Base-by-base conservation (phyloP, 1,140 invertebrate species). In the Drepana arcuata region DNA sequence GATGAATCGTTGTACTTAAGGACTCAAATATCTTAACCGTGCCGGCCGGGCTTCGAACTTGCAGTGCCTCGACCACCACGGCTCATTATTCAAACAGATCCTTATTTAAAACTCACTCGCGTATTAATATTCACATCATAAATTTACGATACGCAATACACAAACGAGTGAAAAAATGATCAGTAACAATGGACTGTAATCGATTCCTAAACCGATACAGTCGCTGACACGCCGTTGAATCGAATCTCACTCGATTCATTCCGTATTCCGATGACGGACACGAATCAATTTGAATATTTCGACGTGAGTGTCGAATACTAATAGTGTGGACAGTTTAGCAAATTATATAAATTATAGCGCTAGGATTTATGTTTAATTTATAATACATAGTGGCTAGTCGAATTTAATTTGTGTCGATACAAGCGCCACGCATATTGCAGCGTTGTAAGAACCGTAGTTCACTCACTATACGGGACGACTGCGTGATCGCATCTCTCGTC, bases 211-310 rank as follows among this genome's bases (percentile, higher is more conserved):
- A 50, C 11, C 30, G 35, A 35, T 34, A 42, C 27, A 34, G 28
- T 29, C 46, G 25, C 47, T 45, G 42, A 45, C 40, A 36, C 36
- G 32, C 26, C 36, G 34, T 29, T 43, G 34, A 45, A 36, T 42
- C 40, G 37, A 40, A 41, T 43, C 37, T 18, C 30, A 38, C 24
- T 29, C 53, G 45, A 57, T 54, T 49, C 45, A 40, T 53, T 59
- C 21, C 27, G 61, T 64, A 72, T 70, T 61, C 69, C 41, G 46
- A 53, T 55, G 49, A 53, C 55, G 50, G 30, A 52, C 50, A 53
- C 62, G 58, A 69, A 57, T 64, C 53, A 54, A 69, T 75, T 75
- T 73, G 69, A 75, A 75, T 75, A 75, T 69, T 67, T 67, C 50
- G 51, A 62, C 45, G 54, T 51, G 55, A 55, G 38, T 42, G 14